Evolutionary conservation across 2,797 vertebrate genomes (phyloP), one percentile per base, ranked within the genome.

Genomic region (Pterois miles): DNA sequence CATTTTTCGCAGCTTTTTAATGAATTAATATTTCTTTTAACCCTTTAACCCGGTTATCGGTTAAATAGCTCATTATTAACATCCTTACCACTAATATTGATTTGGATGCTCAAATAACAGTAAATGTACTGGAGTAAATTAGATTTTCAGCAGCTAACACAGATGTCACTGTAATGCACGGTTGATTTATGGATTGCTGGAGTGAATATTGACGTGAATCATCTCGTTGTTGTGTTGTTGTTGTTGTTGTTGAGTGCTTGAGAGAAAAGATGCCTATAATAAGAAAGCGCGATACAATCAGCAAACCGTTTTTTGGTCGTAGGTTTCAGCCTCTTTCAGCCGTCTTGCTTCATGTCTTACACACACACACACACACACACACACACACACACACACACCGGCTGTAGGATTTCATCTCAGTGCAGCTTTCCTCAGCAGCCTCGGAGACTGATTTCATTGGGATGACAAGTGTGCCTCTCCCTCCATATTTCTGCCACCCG

Each of bases 401-500:
- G 29, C 62, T 43, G 71, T 36, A 79, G 53, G 38, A 73, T 74
- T 71, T 87, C 73, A 59, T 86, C 84, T 87, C 71, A 52, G 70
- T 76, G 83, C 60, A 38, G 68, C 79, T 70, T 68, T 76, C 82
- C 74, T 85, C 86, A 46, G 84, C 81, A 85, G 84, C 83, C 80
- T 78, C 38, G 68, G 65, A 86, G 81, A 80, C 63, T 86, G 90
- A 91, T 91, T 91, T 91, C 67, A 90, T 90, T 76, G 80, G 81
- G 81, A 87, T 89, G 89, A 93, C 86, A 91, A 88, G 87, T 88
- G 74, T 77, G 58, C 72, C 78, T 80, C 73, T 88, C 65, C 87
- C 70, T 91, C 86, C 84, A 88, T 90, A 91, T 93, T 91, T 91
- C 88, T 90, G 84, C 84, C 80, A 77, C 82, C 78, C 67, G 31